Evolutionary conservation across 2,888 invertebrate genomes (phyloP), one percentile per base, ranked within the genome.

Genomic region (Drosophila birchii): DNA sequence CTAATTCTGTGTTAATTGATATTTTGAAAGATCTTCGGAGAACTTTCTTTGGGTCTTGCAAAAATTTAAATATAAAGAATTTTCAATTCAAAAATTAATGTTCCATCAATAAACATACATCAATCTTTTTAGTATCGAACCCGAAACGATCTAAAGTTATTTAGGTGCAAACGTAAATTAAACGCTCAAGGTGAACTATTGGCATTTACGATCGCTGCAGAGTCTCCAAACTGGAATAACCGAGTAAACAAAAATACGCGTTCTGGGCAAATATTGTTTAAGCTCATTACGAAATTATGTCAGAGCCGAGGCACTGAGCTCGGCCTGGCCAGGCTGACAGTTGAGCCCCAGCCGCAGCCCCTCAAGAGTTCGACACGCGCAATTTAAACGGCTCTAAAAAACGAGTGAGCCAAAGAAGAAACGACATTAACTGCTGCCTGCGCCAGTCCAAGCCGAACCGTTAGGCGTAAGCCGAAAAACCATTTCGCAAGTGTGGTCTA

Each of bases 391-490:
- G 69, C 73, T 64, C 45, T 56, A 36, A 64, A 77, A 78, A 34
- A 45, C 45, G 26, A 55, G 36, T 43, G 41, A 56, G 55, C 55
- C 53, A 70, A 20, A 59, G 47, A 59, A 67, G 62, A 49, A 41
- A 70, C 71, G 56, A 69, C 78, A 74, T 71, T 85, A 85, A 81
- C 78, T 78, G 80, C 80, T 71, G 81, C 64, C 80, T 71, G 81
- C 64, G 68, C 68, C 72, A 76, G 64, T 54, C 61, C 71, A 67
- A 63, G 75, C 73, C 71, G 54, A 63, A 69, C 88, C 86, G 84
- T 80, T 84, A 84, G 73, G 51, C 75, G 53, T 59, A 78, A 75
- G 71, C 57, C 67, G 23, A 49, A 67, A 34, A 76, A 36, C 66
- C 61, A 73, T 82, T 87, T 83, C 75, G 86, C 81, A 81, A 82